These are phyloP conservation scores for Macropus fuliginosus DNA, from an alignment of 2,797 vertebrate genomes.

Conservation along the genomic window DNA sequence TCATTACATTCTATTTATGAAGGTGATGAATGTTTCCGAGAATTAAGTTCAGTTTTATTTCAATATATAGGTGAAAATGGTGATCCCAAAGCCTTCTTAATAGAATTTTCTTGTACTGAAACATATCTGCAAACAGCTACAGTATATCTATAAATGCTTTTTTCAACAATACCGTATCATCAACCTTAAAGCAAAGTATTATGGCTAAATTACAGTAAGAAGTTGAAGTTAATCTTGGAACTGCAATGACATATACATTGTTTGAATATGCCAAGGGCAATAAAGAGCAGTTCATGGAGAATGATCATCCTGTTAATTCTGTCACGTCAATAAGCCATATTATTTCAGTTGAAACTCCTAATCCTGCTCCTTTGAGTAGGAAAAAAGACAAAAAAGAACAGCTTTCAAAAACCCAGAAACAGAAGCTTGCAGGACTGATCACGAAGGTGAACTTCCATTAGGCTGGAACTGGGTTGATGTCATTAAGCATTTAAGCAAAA, in stretches of 20 bases:
- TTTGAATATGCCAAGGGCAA: slow-evolving; percentile 99
- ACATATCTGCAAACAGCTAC: slow-evolving; percentile 94
- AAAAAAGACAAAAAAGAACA: slow-evolving; percentile 98
- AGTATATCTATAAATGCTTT: slow-evolving; percentile 94
- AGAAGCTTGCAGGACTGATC: slow-evolving; percentile 91
- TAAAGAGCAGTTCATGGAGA: slow-evolving; percentile 95
- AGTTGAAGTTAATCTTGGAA: slow-evolving; percentile 93
- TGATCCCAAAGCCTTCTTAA: slow-evolving; percentile 94
- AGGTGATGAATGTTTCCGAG: no score
- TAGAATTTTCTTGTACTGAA: slow-evolving; percentile 95
- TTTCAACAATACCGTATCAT: slow-evolving; percentile 95
- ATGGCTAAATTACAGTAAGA: slow-evolving; percentile 92
- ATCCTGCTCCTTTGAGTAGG: slow-evolving; percentile 84
- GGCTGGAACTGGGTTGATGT: no score
- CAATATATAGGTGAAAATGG: slow-evolving; percentile 90
- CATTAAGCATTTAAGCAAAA: slow-evolving; percentile 89
- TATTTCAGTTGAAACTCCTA: slow-evolving; percentile 80
- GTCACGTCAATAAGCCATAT: no score
- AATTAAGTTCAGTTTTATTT: no score
- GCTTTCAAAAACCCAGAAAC: slow-evolving; percentile 97
- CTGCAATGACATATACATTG: slow-evolving; percentile 96
- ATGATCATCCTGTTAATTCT: slow-evolving; percentile 88
- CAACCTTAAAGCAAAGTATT: slow-evolving; percentile 91
- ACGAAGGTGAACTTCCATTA: no score
- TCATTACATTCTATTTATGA: no score